Percentiles rank a stretch among this genome's conserved stretches.
These are phyloP conservation scores for Clitarchus hookeri DNA, from an alignment of 2,888 invertebrate species.

Conservation along the genomic window DNA sequence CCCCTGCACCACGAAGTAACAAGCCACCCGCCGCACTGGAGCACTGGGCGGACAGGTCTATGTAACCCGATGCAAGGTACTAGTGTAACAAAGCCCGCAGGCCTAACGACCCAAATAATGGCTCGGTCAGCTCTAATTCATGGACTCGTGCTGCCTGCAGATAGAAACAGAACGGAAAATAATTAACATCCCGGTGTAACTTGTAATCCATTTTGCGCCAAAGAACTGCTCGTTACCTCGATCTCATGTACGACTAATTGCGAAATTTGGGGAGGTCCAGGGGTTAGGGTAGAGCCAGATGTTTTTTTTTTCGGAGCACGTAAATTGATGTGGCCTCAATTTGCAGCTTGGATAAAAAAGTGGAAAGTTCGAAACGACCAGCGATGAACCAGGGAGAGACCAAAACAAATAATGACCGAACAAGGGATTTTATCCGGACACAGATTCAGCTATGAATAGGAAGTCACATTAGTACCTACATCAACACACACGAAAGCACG, in stretches of 20 bases:
- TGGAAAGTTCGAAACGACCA: neutral
- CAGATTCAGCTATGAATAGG: neutral
- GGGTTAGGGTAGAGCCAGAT: neutral
- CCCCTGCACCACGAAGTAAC: neutral
- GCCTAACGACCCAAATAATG: slow-evolving; percentile 14
- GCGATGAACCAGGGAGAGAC: neutral
- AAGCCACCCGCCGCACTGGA: neutral
- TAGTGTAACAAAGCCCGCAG: neutral
- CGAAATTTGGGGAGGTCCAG: neutral
- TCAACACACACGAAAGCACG: neutral
- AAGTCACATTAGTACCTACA: neutral
- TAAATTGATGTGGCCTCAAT: slow-evolving; percentile 1
- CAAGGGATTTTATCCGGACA: neutral
- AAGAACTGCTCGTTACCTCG: slow-evolving; percentile 10
- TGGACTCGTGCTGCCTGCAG: neutral
- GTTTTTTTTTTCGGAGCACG: neutral
- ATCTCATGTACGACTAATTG: slow-evolving; percentile 14
- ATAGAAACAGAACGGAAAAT: slow-evolving; percentile 14
- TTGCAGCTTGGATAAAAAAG: too few relatives aligned
- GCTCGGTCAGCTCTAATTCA: neutral
- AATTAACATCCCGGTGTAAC: slow-evolving; percentile 10
- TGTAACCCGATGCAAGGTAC: slow-evolving; percentile 2
- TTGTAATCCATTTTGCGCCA: slow-evolving; percentile 14
- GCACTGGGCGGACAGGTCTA: neutral
- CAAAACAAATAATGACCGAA: neutral